Evolutionary conservation across 2,113 vertebrate species (phyloP), one percentile per base, ranked within the genome.

Genomic region (Casuarius casuarius): DNA sequence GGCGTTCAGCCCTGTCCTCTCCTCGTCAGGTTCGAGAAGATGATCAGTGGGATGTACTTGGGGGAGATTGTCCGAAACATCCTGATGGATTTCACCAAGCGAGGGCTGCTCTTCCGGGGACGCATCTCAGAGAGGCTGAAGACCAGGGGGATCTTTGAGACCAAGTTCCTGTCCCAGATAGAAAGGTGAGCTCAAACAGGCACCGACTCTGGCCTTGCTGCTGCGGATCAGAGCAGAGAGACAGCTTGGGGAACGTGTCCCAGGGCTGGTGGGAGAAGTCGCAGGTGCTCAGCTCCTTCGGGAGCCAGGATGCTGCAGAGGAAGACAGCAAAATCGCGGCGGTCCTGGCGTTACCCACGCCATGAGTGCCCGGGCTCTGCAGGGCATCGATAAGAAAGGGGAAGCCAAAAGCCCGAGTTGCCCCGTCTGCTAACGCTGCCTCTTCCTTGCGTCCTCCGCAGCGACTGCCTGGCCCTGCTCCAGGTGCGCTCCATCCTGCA

Each of bases 11-110:
- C 25, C 31, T 5, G 3, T 12, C 5, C 18, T n/a, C 35, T 77
- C 15, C 18, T 4, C 4, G 66, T 23, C 96, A 99, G 99, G 97
- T 99, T 98, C 78, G 99, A 99, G 98, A 99, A 99, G 97, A 99
- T 99, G 99, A 99, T 99, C 97, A 99, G 99, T 0, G 99, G 99
- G 66, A 99, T 99, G 99, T 99, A 99, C 96, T 97, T 99, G 84
- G 99, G 99, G 0, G 99, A 99, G 97, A 99, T 99, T 0, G 99
- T 99, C 76, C 98, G 99, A 33, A 99, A 99, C 73, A 98, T 99
- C 70, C 98, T 99, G 46, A 98, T 99, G 2, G 98, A 99, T 59
- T 99, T 99, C 92, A 99, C 99, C 29, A 97, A 98, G 48, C 98
- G 97, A 22, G 99, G 99, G 21, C 98, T 99, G 91, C 98, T 99